Conservation (phyloP, 2,888 invertebrate species). For the Ryuthela nishihirai region DNA sequence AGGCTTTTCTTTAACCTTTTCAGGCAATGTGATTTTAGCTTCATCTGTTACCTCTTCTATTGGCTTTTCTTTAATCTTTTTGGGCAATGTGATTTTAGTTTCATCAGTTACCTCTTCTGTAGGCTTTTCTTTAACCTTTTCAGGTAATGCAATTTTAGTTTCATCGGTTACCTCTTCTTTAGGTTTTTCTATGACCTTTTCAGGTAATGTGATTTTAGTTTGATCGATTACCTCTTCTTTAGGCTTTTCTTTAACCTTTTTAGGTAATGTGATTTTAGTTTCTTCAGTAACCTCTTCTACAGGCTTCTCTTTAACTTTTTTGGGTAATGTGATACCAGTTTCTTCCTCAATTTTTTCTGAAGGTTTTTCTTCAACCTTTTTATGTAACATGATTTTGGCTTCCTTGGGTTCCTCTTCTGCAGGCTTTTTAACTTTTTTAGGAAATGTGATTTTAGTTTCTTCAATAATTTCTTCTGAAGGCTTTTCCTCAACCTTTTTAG, state of each 20-base stretch:
- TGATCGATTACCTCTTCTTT: constrained; percentile 29
- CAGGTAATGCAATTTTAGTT: constrained; percentile 16
- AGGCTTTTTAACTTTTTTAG: constrained; percentile 17
- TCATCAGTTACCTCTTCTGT: constrained; percentile 1
- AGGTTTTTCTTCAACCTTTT: constrained; percentile 11
- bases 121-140: constrained; percentile 8
- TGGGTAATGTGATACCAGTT: too few species aligned
- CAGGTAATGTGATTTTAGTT: constrained; percentile 4
- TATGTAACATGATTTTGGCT: too few species aligned
- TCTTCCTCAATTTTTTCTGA: constrained; percentile 3
- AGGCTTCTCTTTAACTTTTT: background rate
- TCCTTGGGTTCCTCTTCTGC: constrained; percentile 36
- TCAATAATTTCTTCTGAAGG: too few species aligned
- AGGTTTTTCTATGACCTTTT: constrained; percentile 7
- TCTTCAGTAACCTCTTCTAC: background rate
- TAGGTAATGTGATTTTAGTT: constrained; percentile 1
- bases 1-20: too few species aligned
- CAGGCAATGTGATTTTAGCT: too few species aligned
- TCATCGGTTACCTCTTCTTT: constrained; percentile 10
- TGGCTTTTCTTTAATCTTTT: constrained; percentile 6
- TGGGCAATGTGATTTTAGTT: constrained; percentile 13
- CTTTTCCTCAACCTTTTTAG: too few species aligned
- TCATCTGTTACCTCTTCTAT: too few species aligned
- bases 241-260: constrained; percentile 7
- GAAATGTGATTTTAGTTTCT: constrained; percentile 1